Evolutionary conservation across 2,113 vertebrate genomes (phyloP).

Genomic region (Macrotus californicus): DNA sequence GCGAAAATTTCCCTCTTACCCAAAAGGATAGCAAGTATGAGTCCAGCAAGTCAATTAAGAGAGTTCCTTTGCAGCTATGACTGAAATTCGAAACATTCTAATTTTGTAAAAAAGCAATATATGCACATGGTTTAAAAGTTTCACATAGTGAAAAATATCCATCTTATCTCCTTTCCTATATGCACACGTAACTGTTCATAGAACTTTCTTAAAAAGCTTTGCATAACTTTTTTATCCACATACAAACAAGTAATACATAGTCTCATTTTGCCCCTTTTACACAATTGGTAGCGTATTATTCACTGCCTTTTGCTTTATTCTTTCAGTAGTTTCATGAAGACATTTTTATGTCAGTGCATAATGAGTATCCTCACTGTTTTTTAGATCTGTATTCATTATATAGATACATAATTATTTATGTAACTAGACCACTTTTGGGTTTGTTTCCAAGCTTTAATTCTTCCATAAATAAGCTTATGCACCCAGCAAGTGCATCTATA

Average conservation of each 20-base stretch:
- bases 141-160: neutral
- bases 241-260: neutral
- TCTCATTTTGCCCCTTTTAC: neutral
- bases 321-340: neutral
- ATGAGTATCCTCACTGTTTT: neutral
- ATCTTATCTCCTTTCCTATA: neutral
- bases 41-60: neutral
- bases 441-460: neutral
- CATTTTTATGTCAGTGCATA: neutral
- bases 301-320: neutral
- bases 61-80: neutral
- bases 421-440: neutral
- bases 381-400: neutral
- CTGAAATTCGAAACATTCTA: neutral
- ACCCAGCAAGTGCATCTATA: neutral
- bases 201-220: conserved; percentile 18
- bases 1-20: neutral
- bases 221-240: neutral
- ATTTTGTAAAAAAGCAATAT: neutral
- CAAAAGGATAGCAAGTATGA: neutral
- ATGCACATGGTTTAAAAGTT: neutral
- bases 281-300: neutral
- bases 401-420: neutral
- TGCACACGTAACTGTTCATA: neutral
- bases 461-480: neutral